phyloP scores from a whole-genome alignment of 2,113 vertebrate genomes.

The Panurus biarmicus region DNA sequence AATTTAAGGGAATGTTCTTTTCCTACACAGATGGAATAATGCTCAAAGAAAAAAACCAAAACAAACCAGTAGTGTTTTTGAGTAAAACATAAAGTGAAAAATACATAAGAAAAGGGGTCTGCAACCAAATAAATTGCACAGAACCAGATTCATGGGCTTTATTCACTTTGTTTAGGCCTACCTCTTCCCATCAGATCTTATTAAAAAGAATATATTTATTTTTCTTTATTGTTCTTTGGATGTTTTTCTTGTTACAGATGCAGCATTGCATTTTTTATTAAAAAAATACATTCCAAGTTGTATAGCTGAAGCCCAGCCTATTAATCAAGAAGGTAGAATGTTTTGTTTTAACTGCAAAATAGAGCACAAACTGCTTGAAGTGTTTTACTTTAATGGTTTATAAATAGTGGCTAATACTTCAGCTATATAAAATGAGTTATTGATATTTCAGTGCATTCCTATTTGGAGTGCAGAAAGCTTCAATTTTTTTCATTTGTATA shows the following conservation, averaged over 20 bases:
- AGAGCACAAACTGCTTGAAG: not conserved
- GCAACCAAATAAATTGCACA: not conserved
- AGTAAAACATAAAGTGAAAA: not conserved
- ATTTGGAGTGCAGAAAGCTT: not conserved
- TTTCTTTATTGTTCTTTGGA: not conserved
- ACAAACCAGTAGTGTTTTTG: not conserved
- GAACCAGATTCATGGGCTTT: not conserved
- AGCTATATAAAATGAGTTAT: constrained; percentile 17
- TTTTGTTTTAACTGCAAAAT: not conserved
- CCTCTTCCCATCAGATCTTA: not conserved
- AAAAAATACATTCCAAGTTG: not conserved
- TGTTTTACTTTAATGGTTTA: not conserved
- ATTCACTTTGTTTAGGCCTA: not conserved
- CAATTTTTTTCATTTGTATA: not conserved
- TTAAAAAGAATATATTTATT: not conserved
- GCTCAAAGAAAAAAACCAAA: not conserved
- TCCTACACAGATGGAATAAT: not conserved
- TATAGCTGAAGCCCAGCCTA: not conserved
- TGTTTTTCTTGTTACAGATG: not conserved
- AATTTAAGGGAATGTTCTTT: not conserved
- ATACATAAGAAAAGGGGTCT: not conserved
- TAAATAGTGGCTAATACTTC: not conserved
- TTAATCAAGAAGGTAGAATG: not conserved
- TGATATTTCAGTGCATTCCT: not conserved
- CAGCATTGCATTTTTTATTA: not conserved